Percentiles rank a stretch among this genome's conserved stretches.
Evolutionary conservation across 1,140 invertebrate species (phyloP).

Genomic region (Bombus breviceps): DNA sequence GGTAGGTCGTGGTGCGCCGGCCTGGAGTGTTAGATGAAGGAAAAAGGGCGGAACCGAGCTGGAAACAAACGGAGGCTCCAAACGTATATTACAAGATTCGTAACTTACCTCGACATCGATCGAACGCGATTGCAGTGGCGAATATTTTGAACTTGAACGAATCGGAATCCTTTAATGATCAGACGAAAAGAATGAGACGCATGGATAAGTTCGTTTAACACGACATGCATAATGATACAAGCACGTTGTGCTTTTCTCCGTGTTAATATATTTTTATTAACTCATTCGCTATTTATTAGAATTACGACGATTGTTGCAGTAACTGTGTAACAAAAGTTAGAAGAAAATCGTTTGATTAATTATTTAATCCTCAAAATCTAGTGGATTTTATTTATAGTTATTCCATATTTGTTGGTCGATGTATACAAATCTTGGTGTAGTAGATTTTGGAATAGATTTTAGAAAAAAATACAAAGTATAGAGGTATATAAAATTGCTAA

Average conservation of each 20-base stretch:
- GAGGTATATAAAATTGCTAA: not conserved
- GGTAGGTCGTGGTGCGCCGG: slow-evolving; percentile 22
- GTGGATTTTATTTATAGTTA: not conserved
- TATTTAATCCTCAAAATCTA: too few species aligned
- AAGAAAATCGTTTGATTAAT: too few species aligned
- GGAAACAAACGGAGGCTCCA: not conserved
- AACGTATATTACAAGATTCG: slow-evolving; percentile 5
- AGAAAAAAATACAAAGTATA: too few species aligned
- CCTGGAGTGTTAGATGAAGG: not conserved
- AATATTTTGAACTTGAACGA: not conserved
- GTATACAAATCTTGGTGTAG: not conserved
- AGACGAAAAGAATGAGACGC: not conserved
- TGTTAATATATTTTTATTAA: too few species aligned
- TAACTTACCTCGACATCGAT: slow-evolving; percentile 24
- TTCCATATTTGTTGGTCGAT: not conserved
- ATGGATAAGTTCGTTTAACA: not conserved
- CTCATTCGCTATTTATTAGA: not conserved
- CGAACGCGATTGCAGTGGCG: too few species aligned
- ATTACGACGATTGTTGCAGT: not conserved
- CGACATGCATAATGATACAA: too few species aligned
- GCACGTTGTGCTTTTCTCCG: too few species aligned
- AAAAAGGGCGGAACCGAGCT: not conserved
- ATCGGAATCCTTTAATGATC: not conserved
- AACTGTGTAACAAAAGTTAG: not conserved
- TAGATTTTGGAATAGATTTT: not conserved